Evolutionary conservation across 2,888 invertebrate species (phyloP).

Genomic region (Eugnorisma glareosa): DNA sequence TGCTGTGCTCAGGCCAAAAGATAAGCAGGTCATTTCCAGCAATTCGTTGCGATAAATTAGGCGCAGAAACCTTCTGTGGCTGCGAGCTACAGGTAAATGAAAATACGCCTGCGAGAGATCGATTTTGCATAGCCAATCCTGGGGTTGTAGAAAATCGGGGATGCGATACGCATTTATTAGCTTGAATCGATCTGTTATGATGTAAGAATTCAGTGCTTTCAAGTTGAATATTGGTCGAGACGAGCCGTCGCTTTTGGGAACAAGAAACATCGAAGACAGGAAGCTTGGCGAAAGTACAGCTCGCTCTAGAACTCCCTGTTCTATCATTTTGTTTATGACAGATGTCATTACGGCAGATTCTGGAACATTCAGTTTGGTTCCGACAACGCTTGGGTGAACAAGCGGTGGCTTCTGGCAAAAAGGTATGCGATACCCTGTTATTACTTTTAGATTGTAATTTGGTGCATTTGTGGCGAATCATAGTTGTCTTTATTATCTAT

Average conservation of each 20-base stretch:
- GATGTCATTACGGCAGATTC: not conserved
- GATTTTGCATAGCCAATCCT: too few species aligned
- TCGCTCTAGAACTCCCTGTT: not conserved
- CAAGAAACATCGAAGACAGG: conserved; percentile 1
- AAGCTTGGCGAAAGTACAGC: not conserved
- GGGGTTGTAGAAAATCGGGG: too few species aligned
- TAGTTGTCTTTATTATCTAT: too few species aligned
- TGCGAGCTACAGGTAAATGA: not conserved
- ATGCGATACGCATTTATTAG: too few species aligned
- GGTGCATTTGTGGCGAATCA: too few species aligned
- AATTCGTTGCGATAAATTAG: conserved; percentile 3
- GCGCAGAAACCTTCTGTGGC: not conserved
- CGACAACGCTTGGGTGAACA: too few species aligned
- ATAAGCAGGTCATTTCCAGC: not conserved
- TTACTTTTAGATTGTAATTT: not conserved
- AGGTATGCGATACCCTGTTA: not conserved
- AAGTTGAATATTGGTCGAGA: not conserved
- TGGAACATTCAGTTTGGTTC: not conserved
- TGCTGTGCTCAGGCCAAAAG: too few species aligned
- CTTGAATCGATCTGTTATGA: conserved; percentile 3
- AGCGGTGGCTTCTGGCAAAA: not conserved
- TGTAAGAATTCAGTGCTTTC: not conserved
- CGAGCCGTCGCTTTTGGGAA: not conserved
- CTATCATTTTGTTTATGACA: not conserved
- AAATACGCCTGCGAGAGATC: too few species aligned